A percentile compares a stretch with the other conserved stretches of the same genome.
Conservation (phyloP, 2,113 vertebrate genomes). For the Nannobrachium achirus region DNA sequence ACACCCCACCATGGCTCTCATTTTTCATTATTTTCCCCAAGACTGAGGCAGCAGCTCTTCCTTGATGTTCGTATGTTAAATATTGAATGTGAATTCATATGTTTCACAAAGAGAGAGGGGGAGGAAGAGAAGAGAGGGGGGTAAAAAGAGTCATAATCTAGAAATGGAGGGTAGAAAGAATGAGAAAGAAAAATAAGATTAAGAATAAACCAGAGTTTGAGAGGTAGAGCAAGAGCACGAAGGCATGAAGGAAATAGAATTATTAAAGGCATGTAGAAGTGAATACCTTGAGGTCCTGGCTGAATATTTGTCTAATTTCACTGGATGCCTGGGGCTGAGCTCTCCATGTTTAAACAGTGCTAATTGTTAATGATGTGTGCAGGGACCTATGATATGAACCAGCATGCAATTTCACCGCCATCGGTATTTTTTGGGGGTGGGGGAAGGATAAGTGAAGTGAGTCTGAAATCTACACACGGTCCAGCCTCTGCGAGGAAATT, state of each 20-base stretch:
- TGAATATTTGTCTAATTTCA: slow-evolving; percentile 59
- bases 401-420: neutral
- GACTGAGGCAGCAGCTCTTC: slow-evolving; percentile 32
- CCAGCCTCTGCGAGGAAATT: too few relatives aligned
- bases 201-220: too few relatives aligned
- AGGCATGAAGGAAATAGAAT: neutral
- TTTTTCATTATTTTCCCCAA: slow-evolving; percentile 31
- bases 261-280: slow-evolving; percentile 1
- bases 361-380: slow-evolving; percentile 54
- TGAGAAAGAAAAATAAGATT: neutral
- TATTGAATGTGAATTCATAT: slow-evolving; percentile 75
- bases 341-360: slow-evolving; percentile 48
- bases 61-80: slow-evolving; percentile 70
- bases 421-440: too few relatives aligned
- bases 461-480: too few relatives aligned
- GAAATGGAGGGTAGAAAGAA: neutral
- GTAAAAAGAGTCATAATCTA: slow-evolving; percentile 1
- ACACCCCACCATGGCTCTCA: slow-evolving; percentile 30
- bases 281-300: slow-evolving; percentile 30
- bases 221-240: neutral
- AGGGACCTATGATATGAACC: slow-evolving; percentile 19
- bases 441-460: neutral
- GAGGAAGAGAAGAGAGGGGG: neutral
- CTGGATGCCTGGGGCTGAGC: slow-evolving; percentile 31
- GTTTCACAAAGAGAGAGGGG: slow-evolving; percentile 57